These are phyloP conservation scores for Micrastur ruficollis DNA, from an alignment of 2,797 vertebrate genomes.

Conservation along the genomic window DNA sequence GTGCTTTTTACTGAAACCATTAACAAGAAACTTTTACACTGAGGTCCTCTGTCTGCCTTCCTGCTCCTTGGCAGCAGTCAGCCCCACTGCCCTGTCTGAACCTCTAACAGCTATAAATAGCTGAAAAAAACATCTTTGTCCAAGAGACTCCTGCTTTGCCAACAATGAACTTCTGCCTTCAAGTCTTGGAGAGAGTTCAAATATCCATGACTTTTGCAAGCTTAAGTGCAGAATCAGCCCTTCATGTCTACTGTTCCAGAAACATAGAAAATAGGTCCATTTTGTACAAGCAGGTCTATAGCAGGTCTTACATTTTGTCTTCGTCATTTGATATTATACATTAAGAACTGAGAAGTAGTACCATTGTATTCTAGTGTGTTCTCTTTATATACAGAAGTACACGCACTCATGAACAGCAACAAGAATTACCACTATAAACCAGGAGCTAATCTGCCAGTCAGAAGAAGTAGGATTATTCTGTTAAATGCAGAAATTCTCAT, in stretches of 20 bases:
- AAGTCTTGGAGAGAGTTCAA: not conserved
- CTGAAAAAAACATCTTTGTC: not conserved
- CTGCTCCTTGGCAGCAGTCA: not conserved
- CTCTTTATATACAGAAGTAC: not conserved
- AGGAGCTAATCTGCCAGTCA: not conserved
- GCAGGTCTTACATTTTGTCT: not conserved
- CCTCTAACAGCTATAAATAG: not conserved
- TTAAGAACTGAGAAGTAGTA: not conserved
- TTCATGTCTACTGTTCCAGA: not conserved
- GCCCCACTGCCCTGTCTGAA: not conserved
- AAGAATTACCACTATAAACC: not conserved
- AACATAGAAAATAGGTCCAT: not conserved
- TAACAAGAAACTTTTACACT: not conserved
- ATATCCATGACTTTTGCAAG: not conserved
- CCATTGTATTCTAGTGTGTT: not conserved
- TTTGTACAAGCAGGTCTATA: not conserved
- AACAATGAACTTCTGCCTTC: not conserved
- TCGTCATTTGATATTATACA: not conserved
- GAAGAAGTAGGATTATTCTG: not conserved
- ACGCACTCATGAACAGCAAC: not conserved
- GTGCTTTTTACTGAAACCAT: not conserved
- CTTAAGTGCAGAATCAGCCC: not conserved
- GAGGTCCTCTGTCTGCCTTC: not conserved
- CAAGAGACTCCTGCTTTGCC: not conserved
- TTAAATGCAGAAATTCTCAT: not conserved